Base-by-base conservation (phyloP, 2,888 invertebrate species). In the Molorchus minor region DNA sequence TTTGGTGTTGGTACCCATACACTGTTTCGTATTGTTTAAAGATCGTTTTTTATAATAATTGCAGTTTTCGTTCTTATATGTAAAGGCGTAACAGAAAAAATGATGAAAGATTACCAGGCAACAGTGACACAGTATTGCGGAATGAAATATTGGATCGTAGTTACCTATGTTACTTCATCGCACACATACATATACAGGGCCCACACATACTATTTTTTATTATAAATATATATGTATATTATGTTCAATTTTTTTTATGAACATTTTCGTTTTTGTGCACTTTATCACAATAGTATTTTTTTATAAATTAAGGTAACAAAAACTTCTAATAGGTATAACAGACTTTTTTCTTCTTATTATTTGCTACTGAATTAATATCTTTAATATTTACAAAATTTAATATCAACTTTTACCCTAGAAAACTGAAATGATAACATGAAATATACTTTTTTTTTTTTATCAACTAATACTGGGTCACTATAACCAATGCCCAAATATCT, bases 81-180 rank as follows among this genome's bases (percentile, higher is more conserved):
- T 47, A 41, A 65, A 61, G 64, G 51, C 56, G 63, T 58, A 40
- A 56, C 15, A 47, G 40, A 43, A 30, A 53, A 61, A 47, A 36
- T 46, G 40, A 43, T 12, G 15, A 49, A 49, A 59, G 46, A 54
- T n/a, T n/a, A 19, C 19, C 44, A 33, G 53, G 55, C 16, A 40
- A 70, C 62, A 70, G 68, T 70, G 70, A 71, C 68, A 38, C 61
- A 67, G 68, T 65, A 63, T 64, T 51, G 10, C 43, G n/a, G n/a
- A 41, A 53, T 47, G 61, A 56, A 35, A 33, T 13, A 17, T 35
- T 13, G 12, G n/a, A 30, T 15, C 25, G 49, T 25, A 36, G 29
- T 25, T 33, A 33, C 41, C 41, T 25, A 38, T 46, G 44, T 33
- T 51, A 47, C 30, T 25, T 45, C 35, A 40, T 57, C 40, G 55